Percentiles rank a stretch among this genome's conserved stretches.
Conservation (phyloP, 2,888 invertebrate genomes). For the Altica lythri region DNA sequence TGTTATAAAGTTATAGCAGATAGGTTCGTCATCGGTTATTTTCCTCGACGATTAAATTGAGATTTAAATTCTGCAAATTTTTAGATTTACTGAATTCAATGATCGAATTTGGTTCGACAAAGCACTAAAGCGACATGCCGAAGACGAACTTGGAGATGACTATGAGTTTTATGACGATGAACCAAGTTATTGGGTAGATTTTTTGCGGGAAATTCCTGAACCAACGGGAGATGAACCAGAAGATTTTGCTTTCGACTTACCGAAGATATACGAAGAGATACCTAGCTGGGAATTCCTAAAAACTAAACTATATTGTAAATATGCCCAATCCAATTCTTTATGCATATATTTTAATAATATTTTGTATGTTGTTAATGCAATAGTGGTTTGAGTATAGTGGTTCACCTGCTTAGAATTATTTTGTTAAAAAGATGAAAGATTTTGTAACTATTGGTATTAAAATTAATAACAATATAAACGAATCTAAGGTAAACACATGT, state of each 20-base stretch:
- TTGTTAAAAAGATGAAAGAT: too few relatives aligned
- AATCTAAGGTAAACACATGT: too few relatives aligned
- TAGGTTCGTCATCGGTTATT: conserved; percentile 58
- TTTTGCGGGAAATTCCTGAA: conserved; percentile 79
- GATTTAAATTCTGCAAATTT: conserved; percentile 29
- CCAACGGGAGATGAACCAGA: conserved; percentile 81
- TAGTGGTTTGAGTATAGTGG: too few relatives aligned
- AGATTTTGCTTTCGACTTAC: conserved; percentile 76
- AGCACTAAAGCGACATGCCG: conserved; percentile 65
- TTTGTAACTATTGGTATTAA: too few relatives aligned
- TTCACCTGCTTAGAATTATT: too few relatives aligned
- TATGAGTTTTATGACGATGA: conserved; percentile 58
- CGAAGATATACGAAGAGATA: conserved; percentile 84
- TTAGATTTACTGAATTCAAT: conserved; percentile 63
- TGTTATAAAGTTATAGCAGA: conserved; percentile 85
- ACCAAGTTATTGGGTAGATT: conserved; percentile 81
- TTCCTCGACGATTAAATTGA: too few relatives aligned
- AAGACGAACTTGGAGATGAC: conserved; percentile 60
- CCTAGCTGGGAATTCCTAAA: conserved; percentile 63
- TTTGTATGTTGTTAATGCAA: too few relatives aligned
- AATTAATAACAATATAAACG: too few relatives aligned
- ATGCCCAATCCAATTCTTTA: too few relatives aligned
- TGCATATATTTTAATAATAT: too few relatives aligned
- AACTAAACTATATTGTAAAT: conserved; percentile 49
- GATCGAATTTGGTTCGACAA: conserved; percentile 77